Evolutionary conservation across 1,140 invertebrate species (phyloP).

Genomic region (Helicoverpa armigera): DNA sequence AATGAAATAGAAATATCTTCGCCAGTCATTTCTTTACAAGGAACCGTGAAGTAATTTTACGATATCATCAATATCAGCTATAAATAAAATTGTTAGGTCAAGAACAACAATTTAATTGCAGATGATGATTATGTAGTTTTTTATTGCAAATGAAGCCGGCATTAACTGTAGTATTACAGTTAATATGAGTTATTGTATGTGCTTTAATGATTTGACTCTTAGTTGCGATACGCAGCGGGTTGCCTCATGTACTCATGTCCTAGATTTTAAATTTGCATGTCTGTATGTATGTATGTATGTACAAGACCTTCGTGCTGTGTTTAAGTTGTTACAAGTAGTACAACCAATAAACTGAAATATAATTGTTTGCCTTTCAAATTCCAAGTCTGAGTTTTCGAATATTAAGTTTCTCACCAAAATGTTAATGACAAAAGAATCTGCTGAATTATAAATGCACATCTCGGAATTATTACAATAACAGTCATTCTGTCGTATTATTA

Average conservation of each 20-base stretch:
- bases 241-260: slow-evolving; percentile 46
- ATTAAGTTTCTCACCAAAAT: too few relatives aligned
- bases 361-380: background rate
- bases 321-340: slow-evolving; percentile 3
- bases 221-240: slow-evolving; percentile 22
- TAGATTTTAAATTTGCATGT: slow-evolving; percentile 49
- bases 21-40: background rate
- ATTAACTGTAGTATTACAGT: slow-evolving; percentile 50
- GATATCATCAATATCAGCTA: slow-evolving; percentile 30
- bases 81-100: slow-evolving; percentile 41
- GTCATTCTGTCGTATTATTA: background rate
- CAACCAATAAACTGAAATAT: background rate
- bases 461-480: slow-evolving; percentile 16
- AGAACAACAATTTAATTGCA: slow-evolving; percentile 18
- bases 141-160: slow-evolving; percentile 36
- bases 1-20: background rate
- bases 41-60: background rate
- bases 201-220: slow-evolving; percentile 20
- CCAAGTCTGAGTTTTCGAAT: background rate
- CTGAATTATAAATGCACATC: background rate
- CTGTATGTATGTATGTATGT: background rate
- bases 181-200: slow-evolving; percentile 46
- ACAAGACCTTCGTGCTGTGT: slow-evolving; percentile 13
- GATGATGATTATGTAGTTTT: slow-evolving; percentile 23
- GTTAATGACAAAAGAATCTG: too few relatives aligned